Conservation (phyloP, 2,888 invertebrate genomes). For the Hyles lineata region DNA sequence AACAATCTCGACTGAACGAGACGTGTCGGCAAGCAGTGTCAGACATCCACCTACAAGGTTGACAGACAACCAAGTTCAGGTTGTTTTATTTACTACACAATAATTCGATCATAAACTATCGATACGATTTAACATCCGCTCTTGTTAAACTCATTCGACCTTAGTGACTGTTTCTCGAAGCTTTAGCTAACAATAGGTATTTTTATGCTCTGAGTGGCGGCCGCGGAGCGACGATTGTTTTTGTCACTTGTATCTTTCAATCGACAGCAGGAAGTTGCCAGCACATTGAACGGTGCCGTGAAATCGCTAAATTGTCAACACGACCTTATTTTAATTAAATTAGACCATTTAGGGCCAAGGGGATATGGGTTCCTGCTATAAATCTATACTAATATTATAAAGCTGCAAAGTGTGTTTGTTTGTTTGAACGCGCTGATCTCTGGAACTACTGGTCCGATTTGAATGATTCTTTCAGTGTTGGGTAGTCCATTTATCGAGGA, state of each 20-base stretch:
- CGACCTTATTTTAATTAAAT: conserved; percentile 14
- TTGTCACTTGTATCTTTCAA: conserved; percentile 33
- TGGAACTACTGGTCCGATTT: no score
- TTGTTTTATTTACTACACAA: background rate
- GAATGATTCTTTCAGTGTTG: no score
- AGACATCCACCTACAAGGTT: no score
- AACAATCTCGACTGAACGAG: no score
- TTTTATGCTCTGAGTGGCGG: conserved; percentile 30
- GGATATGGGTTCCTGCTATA: no score
- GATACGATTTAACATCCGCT: conserved; percentile 1
- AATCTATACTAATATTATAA: no score
- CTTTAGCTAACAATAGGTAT: conserved; percentile 34
- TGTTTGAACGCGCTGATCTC: no score
- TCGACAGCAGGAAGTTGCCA: conserved; percentile 37
- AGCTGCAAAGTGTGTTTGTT: no score
- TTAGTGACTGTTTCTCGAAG: conserved; percentile 27
- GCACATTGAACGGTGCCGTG: conserved; percentile 21
- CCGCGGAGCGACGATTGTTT: conserved; percentile 35
- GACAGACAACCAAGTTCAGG: no score
- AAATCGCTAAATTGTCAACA: conserved; percentile 19
- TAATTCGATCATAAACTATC: background rate
- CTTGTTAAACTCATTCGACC: conserved; percentile 24
- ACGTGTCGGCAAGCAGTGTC: no score
- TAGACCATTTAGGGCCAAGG: no score
- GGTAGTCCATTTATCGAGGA: no score